These are phyloP conservation scores for Palloptera scutellata DNA, from an alignment of 2,888 invertebrate species.

Conservation along the genomic window DNA sequence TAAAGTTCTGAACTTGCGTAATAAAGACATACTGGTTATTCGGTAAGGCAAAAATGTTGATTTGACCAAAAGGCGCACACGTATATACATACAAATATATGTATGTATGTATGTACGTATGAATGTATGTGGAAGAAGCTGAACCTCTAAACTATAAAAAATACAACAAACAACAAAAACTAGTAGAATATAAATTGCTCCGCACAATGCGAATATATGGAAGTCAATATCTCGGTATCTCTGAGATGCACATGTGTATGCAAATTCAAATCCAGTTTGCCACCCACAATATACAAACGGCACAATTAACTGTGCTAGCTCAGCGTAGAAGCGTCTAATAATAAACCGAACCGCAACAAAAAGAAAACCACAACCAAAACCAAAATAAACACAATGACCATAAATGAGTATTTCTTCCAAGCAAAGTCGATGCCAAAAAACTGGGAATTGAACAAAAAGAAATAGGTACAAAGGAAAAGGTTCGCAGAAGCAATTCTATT, in stretches of 20 bases:
- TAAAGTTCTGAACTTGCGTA: slow-evolving; percentile 15
- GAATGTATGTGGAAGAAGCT: background rate
- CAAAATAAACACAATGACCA: slow-evolving; percentile 26
- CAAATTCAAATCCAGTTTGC: slow-evolving; percentile 23
- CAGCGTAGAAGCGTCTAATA: background rate
- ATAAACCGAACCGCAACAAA: background rate
- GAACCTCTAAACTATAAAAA: background rate
- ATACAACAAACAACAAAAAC: background rate
- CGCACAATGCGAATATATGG: too few species aligned
- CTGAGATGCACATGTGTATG: slow-evolving; percentile 10
- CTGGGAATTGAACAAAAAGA: background rate
- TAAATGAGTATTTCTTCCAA: slow-evolving; percentile 21
- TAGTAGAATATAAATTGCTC: too few species aligned
- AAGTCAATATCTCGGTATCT: background rate
- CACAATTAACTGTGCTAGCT: slow-evolving; percentile 23
- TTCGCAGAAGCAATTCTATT: slow-evolving; percentile 6
- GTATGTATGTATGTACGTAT: background rate
- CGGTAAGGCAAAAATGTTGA: background rate
- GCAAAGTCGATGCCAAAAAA: slow-evolving; percentile 25
- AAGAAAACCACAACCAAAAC: slow-evolving; percentile 23
- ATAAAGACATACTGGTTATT: slow-evolving; percentile 28
- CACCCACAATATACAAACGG: slow-evolving; percentile 26
- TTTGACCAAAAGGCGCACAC: background rate
- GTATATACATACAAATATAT: background rate
- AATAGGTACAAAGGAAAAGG: slow-evolving; percentile 1